A percentile compares a stretch with the other conserved stretches of the same genome.
Evolutionary conservation across 1,140 invertebrate species (phyloP).

Genomic region (Venustaconcha ellipsiformis): DNA sequence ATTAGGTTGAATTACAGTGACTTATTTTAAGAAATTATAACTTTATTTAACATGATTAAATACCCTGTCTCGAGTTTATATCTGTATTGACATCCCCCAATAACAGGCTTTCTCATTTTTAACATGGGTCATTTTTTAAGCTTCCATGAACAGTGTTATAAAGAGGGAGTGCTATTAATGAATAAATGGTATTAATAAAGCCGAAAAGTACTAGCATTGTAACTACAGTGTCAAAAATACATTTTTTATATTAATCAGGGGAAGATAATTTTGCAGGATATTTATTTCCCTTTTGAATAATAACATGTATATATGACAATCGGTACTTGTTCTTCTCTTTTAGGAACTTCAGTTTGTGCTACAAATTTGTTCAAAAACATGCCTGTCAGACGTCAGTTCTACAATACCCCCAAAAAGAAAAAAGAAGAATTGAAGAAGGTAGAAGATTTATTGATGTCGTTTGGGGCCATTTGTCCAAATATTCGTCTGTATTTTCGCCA

Average conservation of each 20-base stretch:
- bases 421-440: constrained; percentile 75
- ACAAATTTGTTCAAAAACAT: constrained; percentile 75
- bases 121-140: too few relatives aligned
- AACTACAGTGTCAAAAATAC: neutral
- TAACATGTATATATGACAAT: neutral
- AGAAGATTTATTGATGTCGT: constrained; percentile 73
- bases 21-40: too few relatives aligned
- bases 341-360: constrained; percentile 75
- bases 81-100: too few relatives aligned
- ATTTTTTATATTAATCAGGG: neutral
- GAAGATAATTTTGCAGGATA: neutral
- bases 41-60: too few relatives aligned
- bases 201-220: neutral
- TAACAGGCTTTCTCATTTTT: too few relatives aligned
- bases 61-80: too few relatives aligned
- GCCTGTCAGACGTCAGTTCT: constrained; percentile 75
- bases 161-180: neutral
- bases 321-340: constrained; percentile 25
- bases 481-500: constrained; percentile 72
- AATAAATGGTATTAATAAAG: neutral
- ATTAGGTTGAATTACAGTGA: too few relatives aligned
- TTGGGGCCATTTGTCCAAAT: constrained; percentile 72
- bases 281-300: neutral
- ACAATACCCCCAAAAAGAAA: constrained; percentile 70
- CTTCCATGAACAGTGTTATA: too few relatives aligned